Base-by-base conservation (phyloP, 2,113 vertebrate genomes). In the Hemiscyllium ocellatum region DNA sequence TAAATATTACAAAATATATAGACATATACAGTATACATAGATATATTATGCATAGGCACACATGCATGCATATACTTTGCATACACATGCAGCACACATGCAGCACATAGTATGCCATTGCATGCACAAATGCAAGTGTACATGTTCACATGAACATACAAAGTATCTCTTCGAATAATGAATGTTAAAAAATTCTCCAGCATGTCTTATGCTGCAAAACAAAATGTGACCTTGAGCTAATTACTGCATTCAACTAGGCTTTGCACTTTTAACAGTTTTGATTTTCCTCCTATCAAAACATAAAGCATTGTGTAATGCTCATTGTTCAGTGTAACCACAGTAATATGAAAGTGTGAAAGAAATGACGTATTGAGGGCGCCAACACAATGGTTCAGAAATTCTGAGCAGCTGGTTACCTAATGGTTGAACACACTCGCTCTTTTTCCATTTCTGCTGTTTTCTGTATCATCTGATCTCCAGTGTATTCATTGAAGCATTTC, bases 371-470 rank as follows among this genome's bases (percentile, higher is more conserved):
- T 50, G 47, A 95, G 52, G 94, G 42, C 50, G 66, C 50, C 22
- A 13, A 72, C 65, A 95, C 94, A 76, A 95, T 76, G 47, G 47
- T 72, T 72, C 68, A 72, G 94, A 72, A 95, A 95, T 52, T 5
- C 68, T 29, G 68, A 95, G 50, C 94, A 95, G 94, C 94, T 95
- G 94, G 22, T 72, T 52, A 95, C 24, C 69, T 50, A 50, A 70
- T 52, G 47, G 42, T 95, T 95, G 94, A 95, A 95, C 52, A 76
- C 37, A 95, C 47, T 95, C 69, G 6, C 72, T 94, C 47, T 50
- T 69, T 76, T 50, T 42, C 94, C 17, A 3, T 95, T 95, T 72
- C 42, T 72, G 94, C 94, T 95, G 42, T 76, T 72, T 94, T 72
- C 33, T 69, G 8, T 95, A 52, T 52, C 94, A 52, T 4, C 94